Evolutionary conservation across 2,888 invertebrate species (phyloP).

Genomic region (Drosophila nigritarsus): DNA sequence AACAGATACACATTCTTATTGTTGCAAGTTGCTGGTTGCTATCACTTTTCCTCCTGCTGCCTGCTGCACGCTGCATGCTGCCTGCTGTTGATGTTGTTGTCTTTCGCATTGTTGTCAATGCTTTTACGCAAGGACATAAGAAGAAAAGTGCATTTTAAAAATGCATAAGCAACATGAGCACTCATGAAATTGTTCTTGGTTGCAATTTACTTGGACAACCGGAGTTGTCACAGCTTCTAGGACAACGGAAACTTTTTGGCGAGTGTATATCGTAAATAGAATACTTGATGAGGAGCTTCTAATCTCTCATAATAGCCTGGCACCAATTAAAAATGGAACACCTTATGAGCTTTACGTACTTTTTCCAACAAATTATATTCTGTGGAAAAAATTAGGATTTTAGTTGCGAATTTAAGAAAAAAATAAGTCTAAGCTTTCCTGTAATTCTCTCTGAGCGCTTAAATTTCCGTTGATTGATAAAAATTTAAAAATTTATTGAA

Average conservation of each 20-base stretch:
- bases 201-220: slow-evolving; percentile 42
- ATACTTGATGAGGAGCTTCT: slow-evolving; percentile 51
- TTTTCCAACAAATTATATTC: background rate
- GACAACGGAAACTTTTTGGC: slow-evolving; percentile 20
- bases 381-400: background rate
- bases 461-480: background rate
- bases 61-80: slow-evolving; percentile 15
- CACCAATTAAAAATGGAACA: slow-evolving; percentile 15
- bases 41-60: slow-evolving; percentile 15
- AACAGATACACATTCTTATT: slow-evolving; percentile 42
- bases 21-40: slow-evolving; percentile 33
- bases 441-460: background rate
- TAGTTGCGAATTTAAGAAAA: background rate
- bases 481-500: background rate
- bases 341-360: background rate
- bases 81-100: slow-evolving; percentile 5
- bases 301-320: slow-evolving; percentile 25
- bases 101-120: slow-evolving; percentile 55
- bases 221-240: slow-evolving; percentile 7
- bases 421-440: background rate
- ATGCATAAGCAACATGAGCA: slow-evolving; percentile 68
- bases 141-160: slow-evolving; percentile 76
- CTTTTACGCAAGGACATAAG: slow-evolving; percentile 65
- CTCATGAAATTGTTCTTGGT: slow-evolving; percentile 53
- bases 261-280: slow-evolving; percentile 58